phyloP scores from a whole-genome alignment of 2,797 vertebrate species.

The Crax fasciolata region DNA sequence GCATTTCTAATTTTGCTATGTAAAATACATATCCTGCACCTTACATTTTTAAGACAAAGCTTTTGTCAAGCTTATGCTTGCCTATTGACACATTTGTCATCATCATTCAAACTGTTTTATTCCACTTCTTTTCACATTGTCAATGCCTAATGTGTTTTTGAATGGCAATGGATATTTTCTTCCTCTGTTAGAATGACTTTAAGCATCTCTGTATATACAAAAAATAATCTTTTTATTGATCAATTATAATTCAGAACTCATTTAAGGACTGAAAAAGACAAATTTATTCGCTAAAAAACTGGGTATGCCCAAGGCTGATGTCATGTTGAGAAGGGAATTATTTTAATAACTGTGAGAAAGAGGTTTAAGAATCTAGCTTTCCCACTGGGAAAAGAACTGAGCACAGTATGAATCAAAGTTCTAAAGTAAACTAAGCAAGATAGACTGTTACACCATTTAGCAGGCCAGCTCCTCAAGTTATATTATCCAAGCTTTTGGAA shows the following conservation, averaged over 20 bases:
- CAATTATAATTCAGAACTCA: conserved; percentile 67
- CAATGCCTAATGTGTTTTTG: not conserved
- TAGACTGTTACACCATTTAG: conserved; percentile 75
- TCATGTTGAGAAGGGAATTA: conserved; percentile 78
- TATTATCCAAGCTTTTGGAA: conserved; percentile 75
- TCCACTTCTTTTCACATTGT: not conserved
- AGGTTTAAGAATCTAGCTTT: conserved; percentile 74
- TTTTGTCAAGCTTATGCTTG: not conserved
- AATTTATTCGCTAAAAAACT: conserved; percentile 75
- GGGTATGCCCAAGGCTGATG: conserved; percentile 75
- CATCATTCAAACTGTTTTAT: not conserved
- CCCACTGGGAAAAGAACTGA: conserved; percentile 78
- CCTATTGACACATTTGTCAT: not conserved
- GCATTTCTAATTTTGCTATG: not conserved
- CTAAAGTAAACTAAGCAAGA: conserved; percentile 79
- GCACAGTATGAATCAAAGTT: conserved; percentile 80
- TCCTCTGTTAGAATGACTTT: not conserved
- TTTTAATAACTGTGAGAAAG: conserved; percentile 79
- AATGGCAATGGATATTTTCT: not conserved
- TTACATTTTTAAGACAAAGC: not conserved
- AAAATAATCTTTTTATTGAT: conserved; percentile 41
- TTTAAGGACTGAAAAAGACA: conserved; percentile 63
- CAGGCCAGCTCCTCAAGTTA: conserved; percentile 68
- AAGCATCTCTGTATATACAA: not conserved
- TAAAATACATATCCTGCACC: not conserved